Base-by-base conservation (phyloP, 2,113 vertebrate species). In the Empidonax alnorum region DNA sequence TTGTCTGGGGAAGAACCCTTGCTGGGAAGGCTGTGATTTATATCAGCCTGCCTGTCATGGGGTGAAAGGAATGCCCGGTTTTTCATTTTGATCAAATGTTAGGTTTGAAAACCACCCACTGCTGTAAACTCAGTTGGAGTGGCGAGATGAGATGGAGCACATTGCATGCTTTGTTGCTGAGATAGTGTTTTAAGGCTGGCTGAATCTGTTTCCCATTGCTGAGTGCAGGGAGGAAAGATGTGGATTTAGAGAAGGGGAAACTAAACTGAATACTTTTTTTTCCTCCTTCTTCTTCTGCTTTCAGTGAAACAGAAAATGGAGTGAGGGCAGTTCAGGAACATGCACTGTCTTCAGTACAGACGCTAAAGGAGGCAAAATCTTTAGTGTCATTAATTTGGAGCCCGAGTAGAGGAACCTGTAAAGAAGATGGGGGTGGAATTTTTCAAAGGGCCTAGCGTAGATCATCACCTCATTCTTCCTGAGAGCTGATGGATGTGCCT, bases 51-150 rank as follows among this genome's bases (percentile, higher is more conserved):
- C 97, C 96, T 98, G 97, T 98, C 98, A 96, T 5, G 6, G 93
- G 95, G 69, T 98, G 97, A 98, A 98, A 98, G 97, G 97, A 97
- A 96, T 97, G 95, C 82, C 90, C 93, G 61, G 87, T 97, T 97
- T 95, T 97, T 98, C 97, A 96, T 98, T 97, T 97, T 93, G 97
- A 98, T 98, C 97, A 95, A 97, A 97, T 96, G 96, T 96, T 89
- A 63, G 93, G 93, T 94, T 95, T 97, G 97, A 98, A 98, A 98
- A 88, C 97, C 98, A 95, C 97, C 98, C 97, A 97, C 97, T 90
- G 97, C 96, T 94, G 93, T 71, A 79, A 87, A 65, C 95, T 94
- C 98, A 94, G 97, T 95, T 97, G 98, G 97, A 90, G 72, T 81
- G 79, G 63, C 19, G 71, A 96, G 96, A 96, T 77, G 59, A 77